These are phyloP conservation scores for Trachelus troglodyta DNA, from an alignment of 2,888 invertebrate genomes.

Conservation along the genomic window DNA sequence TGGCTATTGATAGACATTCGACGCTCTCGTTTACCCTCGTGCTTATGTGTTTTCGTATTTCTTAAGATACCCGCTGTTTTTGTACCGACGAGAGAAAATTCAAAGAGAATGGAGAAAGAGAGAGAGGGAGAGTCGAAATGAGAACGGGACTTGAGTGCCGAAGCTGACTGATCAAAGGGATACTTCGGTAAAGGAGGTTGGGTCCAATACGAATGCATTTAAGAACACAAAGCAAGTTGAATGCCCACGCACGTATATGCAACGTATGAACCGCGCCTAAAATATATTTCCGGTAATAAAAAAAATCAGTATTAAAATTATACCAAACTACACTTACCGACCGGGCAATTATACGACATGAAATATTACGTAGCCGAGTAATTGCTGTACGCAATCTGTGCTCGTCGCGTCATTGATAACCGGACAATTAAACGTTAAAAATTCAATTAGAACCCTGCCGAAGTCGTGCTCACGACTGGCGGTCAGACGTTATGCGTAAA, in stretches of 20 bases:
- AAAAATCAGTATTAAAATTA: background rate
- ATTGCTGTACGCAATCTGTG: background rate
- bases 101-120: background rate
- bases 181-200: background rate
- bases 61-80: background rate
- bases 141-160: background rate
- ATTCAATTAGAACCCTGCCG: background rate
- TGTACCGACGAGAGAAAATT: background rate
- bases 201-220: background rate
- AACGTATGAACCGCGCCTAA: background rate
- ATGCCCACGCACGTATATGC: background rate
- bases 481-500: background rate
- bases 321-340: background rate
- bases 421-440: background rate
- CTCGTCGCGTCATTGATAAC: background rate
- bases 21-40: background rate
- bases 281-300: background rate
- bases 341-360: background rate
- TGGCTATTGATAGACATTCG: background rate
- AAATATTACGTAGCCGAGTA: background rate
- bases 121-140: background rate
- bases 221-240: background rate
- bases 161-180: background rate
- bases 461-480: background rate
- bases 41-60: background rate